phyloP scores from a whole-genome alignment of 2,113 vertebrate species.

The Himantopus leucocephalus region DNA sequence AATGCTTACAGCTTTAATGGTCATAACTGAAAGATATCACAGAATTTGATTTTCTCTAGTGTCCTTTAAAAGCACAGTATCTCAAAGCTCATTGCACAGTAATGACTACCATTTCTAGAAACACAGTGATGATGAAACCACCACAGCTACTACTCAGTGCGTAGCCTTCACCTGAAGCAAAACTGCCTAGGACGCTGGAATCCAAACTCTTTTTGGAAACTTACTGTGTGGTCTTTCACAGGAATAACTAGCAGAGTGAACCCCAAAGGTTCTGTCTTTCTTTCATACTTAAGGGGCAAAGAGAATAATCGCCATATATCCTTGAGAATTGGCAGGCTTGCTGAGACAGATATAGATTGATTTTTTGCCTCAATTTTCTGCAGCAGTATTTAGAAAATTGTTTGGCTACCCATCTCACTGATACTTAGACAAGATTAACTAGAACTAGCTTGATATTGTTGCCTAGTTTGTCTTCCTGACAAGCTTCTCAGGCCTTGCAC shows the following conservation, averaged over 20 bases:
- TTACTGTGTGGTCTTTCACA: slow-evolving; percentile 8
- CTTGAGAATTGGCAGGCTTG: neutral
- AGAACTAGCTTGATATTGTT: neutral
- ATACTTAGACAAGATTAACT: neutral
- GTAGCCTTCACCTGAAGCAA: slow-evolving; percentile 29
- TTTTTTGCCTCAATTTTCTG: neutral
- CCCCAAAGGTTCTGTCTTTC: slow-evolving; percentile 38
- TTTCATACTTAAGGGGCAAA: neutral
- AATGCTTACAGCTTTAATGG: neutral
- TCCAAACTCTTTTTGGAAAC: slow-evolving; percentile 28
- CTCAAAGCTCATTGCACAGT: slow-evolving; percentile 40
- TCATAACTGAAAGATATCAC: slow-evolving; percentile 6
- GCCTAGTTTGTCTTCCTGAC: neutral
- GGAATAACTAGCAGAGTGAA: slow-evolving; percentile 22
- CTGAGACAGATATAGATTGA: neutral
- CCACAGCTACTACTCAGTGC: neutral
- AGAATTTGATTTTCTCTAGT: slow-evolving; percentile 48
- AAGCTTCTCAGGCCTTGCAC: neutral
- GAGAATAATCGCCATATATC: neutral
- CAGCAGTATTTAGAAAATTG: neutral
- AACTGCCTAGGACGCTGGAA: slow-evolving; percentile 24
- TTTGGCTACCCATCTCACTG: neutral
- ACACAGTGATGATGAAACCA: neutral
- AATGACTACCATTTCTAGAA: slow-evolving; percentile 33
- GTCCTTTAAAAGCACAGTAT: slow-evolving; percentile 20